These are phyloP conservation scores for Oreochromis spilurus DNA, from an alignment of 2,113 vertebrate genomes.

Conservation along the genomic window DNA sequence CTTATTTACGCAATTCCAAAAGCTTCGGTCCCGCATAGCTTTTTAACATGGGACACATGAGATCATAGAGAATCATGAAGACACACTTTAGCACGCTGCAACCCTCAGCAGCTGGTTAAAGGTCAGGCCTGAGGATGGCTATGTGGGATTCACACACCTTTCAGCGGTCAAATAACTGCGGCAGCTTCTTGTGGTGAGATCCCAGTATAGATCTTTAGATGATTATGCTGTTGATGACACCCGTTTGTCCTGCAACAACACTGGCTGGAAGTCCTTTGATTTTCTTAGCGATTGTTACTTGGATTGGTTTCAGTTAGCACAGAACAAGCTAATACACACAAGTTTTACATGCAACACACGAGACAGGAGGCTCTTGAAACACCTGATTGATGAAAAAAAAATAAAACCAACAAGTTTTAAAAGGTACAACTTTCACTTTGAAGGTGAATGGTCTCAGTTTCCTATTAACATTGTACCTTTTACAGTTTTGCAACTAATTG, in stretches of 20 bases:
- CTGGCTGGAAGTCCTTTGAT: background rate
- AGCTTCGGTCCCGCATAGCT: background rate
- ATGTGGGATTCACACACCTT: background rate
- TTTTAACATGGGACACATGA: background rate
- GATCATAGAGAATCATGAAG: background rate
- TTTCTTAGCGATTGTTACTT: background rate
- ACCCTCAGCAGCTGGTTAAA: background rate
- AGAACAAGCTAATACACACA: background rate
- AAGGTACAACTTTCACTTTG: background rate
- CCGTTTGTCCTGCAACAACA: background rate
- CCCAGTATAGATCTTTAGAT: background rate
- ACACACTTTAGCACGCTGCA: background rate
- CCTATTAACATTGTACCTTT: background rate
- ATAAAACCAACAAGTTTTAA: background rate
- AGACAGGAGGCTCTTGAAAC: background rate
- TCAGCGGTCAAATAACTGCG: background rate
- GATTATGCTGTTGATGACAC: background rate
- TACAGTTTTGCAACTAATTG: background rate
- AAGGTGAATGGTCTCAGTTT: background rate
- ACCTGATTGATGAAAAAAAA: background rate
- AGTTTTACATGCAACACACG: background rate
- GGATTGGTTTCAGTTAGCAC: background rate
- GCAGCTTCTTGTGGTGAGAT: background rate
- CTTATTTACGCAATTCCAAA: background rate
- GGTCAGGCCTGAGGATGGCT: background rate